Evolutionary conservation across 2,888 invertebrate genomes (phyloP).

Genomic region (Pherbina coryleti): DNA sequence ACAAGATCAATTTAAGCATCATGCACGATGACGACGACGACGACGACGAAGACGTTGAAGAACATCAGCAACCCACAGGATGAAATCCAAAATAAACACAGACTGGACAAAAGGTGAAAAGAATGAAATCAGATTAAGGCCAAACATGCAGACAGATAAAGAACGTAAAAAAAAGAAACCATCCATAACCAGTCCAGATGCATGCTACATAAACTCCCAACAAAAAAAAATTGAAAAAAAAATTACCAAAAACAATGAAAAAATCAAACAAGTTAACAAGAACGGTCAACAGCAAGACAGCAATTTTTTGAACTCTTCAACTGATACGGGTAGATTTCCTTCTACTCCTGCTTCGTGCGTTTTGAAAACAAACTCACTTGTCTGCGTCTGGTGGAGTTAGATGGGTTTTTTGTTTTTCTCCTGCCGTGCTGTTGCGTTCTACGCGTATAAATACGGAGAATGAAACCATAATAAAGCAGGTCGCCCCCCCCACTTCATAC

Average conservation of each 20-base stretch:
- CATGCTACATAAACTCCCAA: background rate
- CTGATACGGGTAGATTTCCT: too few species aligned
- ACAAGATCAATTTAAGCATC: conserved; percentile 1
- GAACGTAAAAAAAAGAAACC: background rate
- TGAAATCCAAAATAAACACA: background rate
- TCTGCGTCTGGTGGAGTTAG: background rate
- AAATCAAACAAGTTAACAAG: conserved; percentile 10
- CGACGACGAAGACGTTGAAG: background rate
- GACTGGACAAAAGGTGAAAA: background rate
- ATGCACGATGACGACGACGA: background rate
- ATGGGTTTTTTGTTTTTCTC: background rate
- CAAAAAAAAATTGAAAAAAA: background rate
- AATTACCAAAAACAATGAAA: background rate
- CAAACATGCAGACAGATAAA: background rate
- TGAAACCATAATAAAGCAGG: conserved; percentile 18
- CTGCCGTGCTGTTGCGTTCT: background rate
- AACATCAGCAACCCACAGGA: background rate
- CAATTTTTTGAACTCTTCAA: background rate
- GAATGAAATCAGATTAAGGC: conserved; percentile 11
- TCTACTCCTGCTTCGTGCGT: too few species aligned
- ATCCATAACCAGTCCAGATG: background rate
- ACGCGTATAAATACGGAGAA: background rate
- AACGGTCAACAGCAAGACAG: background rate
- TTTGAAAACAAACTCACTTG: too few species aligned
- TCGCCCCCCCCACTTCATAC: background rate